Conservation (phyloP, 1,140 invertebrate species). For the Caerostris extrusa region DNA sequence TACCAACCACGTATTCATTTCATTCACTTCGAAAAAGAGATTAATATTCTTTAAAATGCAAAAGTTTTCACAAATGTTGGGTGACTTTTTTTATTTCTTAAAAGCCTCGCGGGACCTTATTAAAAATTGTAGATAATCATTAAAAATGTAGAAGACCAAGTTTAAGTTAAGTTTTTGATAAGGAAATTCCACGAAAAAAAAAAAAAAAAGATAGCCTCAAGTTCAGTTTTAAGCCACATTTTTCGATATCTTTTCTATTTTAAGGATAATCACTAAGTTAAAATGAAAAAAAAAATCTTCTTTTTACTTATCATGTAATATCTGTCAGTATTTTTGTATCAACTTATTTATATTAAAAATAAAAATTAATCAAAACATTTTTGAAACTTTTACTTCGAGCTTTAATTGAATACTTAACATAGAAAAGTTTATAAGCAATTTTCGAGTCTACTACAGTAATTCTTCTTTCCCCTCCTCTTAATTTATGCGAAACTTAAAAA, state of each 20-base stretch:
- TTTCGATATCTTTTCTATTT: not conserved
- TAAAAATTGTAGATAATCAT: constrained; percentile 1
- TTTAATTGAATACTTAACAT: too few relatives aligned
- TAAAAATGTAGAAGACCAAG: not conserved
- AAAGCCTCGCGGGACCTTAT: constrained; percentile 40
- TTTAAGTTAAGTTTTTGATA: not conserved
- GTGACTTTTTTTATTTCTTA: not conserved
- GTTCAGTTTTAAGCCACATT: not conserved
- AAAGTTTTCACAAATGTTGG: not conserved
- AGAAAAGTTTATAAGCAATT: too few relatives aligned
- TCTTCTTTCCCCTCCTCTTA: too few relatives aligned
- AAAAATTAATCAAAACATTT: too few relatives aligned
- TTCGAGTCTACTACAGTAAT: too few relatives aligned
- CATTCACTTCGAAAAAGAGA: not conserved
- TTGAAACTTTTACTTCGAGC: too few relatives aligned
- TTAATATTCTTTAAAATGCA: not conserved
- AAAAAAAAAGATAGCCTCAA: not conserved
- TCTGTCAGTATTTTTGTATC: too few relatives aligned
- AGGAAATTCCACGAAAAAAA: not conserved
- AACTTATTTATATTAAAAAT: too few relatives aligned
- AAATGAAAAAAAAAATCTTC: too few relatives aligned
- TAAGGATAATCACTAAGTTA: not conserved
- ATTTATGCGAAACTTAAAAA: too few relatives aligned
- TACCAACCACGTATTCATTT: not conserved
- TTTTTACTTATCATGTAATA: too few relatives aligned